phyloP scores from a whole-genome alignment of 2,888 invertebrate species.

The Matsumyia berberina region DNA sequence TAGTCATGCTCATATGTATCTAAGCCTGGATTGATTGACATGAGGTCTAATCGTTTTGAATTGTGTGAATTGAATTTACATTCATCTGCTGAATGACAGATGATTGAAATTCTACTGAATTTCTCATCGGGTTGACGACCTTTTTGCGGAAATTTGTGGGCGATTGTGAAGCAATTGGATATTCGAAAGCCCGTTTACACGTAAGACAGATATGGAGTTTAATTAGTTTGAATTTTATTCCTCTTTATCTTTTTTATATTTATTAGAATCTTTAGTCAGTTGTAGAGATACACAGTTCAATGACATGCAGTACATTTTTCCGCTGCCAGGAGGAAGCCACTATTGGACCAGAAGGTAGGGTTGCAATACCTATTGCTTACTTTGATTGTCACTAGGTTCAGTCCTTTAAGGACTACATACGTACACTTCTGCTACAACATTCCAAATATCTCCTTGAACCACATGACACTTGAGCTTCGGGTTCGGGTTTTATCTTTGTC shows the following conservation, averaged over 20 bases:
- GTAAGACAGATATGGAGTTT: background rate
- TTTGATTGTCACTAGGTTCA: no score
- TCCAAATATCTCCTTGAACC: no score
- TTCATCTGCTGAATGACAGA: constrained; percentile 2
- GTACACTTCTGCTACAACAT: no score
- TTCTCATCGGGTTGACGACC: background rate
- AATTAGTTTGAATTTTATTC: background rate
- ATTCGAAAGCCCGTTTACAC: background rate
- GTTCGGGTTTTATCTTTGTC: no score
- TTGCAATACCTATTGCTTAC: no score
- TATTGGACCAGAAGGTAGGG: no score
- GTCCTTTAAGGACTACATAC: no score
- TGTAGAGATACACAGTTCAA: no score
- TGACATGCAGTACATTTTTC: no score
- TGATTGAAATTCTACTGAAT: constrained; percentile 10
- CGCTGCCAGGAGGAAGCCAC: no score
- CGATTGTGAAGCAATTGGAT: background rate
- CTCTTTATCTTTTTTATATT: background rate
- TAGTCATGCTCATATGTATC: background rate
- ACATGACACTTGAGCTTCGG: no score
- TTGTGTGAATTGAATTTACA: constrained; percentile 26
- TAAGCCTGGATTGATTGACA: background rate
- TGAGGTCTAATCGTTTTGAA: background rate
- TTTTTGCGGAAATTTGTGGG: background rate
- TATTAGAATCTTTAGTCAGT: background rate